These are phyloP conservation scores for Malurus splendens DNA, from an alignment of 2,797 vertebrate species.

Conservation along the genomic window DNA sequence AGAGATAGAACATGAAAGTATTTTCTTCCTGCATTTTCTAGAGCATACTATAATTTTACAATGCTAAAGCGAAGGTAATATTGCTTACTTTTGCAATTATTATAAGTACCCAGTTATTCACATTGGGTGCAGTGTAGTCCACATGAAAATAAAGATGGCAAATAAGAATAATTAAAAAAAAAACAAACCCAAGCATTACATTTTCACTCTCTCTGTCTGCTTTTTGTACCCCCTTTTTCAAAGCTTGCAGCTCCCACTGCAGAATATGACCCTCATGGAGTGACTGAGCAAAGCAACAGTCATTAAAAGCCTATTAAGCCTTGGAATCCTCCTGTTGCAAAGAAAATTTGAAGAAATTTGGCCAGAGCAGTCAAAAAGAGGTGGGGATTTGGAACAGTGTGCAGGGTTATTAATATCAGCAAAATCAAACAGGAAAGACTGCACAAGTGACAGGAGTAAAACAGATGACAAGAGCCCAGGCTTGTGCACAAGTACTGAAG, in stretches of 20 bases:
- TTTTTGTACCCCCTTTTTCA: background rate
- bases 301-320: background rate
- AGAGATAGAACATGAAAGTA: background rate
- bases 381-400: background rate
- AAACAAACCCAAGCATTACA: background rate
- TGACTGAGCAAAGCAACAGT: background rate
- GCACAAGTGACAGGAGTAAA: background rate
- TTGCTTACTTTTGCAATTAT: too few species aligned
- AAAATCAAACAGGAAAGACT: background rate
- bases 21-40: background rate
- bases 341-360: background rate
- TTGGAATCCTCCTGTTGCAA: background rate
- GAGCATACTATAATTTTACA: background rate
- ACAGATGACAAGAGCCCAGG: background rate
- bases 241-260: background rate
- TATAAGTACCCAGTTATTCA: background rate
- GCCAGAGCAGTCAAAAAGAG: background rate
- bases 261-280: background rate
- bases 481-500: background rate
- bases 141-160: background rate
- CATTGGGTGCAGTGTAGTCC: background rate
- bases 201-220: background rate
- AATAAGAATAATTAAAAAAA: background rate
- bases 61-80: background rate
- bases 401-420: background rate